Evolutionary conservation across 2,888 invertebrate species (phyloP), one percentile per base, ranked within the genome.

Genomic region (Petrophora chlorosata): DNA sequence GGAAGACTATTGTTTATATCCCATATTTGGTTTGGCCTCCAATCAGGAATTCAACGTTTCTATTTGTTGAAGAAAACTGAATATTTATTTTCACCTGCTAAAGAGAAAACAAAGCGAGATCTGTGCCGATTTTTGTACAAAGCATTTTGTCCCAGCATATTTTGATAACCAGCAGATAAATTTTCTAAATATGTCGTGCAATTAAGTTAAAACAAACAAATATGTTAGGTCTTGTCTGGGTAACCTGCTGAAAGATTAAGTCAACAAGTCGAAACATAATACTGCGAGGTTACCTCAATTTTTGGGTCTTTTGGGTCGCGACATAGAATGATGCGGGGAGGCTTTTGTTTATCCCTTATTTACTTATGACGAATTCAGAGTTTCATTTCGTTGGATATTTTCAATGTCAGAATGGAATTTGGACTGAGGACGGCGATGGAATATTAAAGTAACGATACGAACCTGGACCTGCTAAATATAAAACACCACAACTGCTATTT

Each of bases 211-310:
- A n/a, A n/a, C n/a, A n/a, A n/a, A n/a, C n/a, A n/a, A n/a, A n/a
- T n/a, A n/a, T n/a, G n/a, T n/a, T n/a, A n/a, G n/a, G n/a, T n/a
- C n/a, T n/a, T 19, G 19, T 19, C 1, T 2, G 7, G 19, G 5
- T 19, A 5, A 19, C n/a, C n/a, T n/a, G 19, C 73, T 73, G 64
- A 70, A 80, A 78, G 76, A 79, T 77, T 81, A 74, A 81, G 77
- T 82, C 82, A 83, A 84, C 81, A 83, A 76, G 72, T 70, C 10
- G 73, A 70, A 78, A 79, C 85, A 83, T 79, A 79, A 84, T 82
- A 81, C 73, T 65, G 65, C 69, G 66, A n/a, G 65, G 67, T 70
- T 71, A 72, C 76, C 71, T 76, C 68, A 72, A 75, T 76, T 77
- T 76, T 70, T 76, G 72, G 67, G 71, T 70, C 74, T 77, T 76